A percentile compares a stretch with the other conserved stretches of the same genome.
These are phyloP conservation scores for Drosophila arizonae DNA, from an alignment of 1,140 invertebrate genomes.

Conservation along the genomic window DNA sequence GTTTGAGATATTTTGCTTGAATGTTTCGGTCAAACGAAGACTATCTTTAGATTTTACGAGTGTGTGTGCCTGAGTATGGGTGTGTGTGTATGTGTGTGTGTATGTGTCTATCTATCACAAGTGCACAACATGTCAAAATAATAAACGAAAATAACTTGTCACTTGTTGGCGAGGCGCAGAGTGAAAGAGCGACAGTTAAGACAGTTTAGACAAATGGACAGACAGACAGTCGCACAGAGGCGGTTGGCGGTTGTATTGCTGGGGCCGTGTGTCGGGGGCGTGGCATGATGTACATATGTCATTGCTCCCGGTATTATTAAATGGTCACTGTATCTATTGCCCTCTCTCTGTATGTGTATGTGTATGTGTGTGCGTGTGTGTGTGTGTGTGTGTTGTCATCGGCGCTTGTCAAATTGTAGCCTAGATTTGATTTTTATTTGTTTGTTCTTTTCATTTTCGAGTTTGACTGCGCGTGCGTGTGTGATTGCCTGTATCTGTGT, in stretches of 20 bases:
- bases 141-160: slow-evolving; percentile 66
- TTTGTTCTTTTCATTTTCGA: slow-evolving; percentile 35
- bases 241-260: slow-evolving; percentile 2
- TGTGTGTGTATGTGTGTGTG: slow-evolving; percentile 9
- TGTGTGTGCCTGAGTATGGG: background rate
- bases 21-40: slow-evolving; percentile 50
- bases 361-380: background rate
- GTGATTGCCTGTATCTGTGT: background rate
- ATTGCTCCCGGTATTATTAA: slow-evolving; percentile 59
- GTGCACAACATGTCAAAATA: slow-evolving; percentile 65
- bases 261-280: background rate
- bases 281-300: slow-evolving; percentile 47
- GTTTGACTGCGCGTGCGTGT: slow-evolving; percentile 13
- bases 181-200: slow-evolving; percentile 49
- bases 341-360: background rate
- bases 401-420: slow-evolving; percentile 62
- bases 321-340: slow-evolving; percentile 6
- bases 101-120: slow-evolving; percentile 42
- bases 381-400: background rate
- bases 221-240: background rate
- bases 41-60: slow-evolving; percentile 48
- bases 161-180: slow-evolving; percentile 51
- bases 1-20: slow-evolving; percentile 41
- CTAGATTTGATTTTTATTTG: slow-evolving; percentile 55
- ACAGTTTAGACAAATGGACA: slow-evolving; percentile 46